Evolutionary conservation across 2,888 invertebrate species (phyloP), one percentile per base, ranked within the genome.

Genomic region (Lochmaea capreae): DNA sequence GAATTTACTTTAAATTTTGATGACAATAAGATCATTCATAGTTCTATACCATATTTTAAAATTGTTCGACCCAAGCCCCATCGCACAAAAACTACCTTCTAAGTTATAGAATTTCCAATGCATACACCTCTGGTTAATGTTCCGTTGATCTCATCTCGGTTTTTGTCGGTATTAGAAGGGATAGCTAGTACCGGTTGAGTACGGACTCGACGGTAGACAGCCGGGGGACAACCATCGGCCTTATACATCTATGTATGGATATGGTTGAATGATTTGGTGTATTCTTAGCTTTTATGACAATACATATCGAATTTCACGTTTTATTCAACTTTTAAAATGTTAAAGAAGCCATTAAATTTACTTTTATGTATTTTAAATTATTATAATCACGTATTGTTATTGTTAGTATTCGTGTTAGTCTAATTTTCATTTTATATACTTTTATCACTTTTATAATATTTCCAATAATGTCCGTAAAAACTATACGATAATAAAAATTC

Each of bases 161-260:
- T 77, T 79, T 77, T 80, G 77, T 79, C 79, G 77, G 78, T 71
- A 76, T 73, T 73, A 73, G 73, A 75, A 75, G 59, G 52, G 52
- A 71, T 57, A 26, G 69, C 70, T 72, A 8, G 22, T 70, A 43
- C 70, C 70, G 54, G 33, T 63, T 39, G 72, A 57, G 26, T 58
- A 70, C 42, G 72, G 59, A 43, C 43, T 63, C 16, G 43, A n/a
- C 16, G 39, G 62, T 43, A 63, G 43, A 63, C 43, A 63, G 43
- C 43, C 62, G 43, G 62, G 18, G 61, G 61, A 61, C 61, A 61
- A 39, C 12, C 39, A n/a, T 61, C 61, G 61, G 43, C 22, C n/a
- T 63, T 42, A 33, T 0, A 62, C 16, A 11, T 39, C 39, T 62
- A 62, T 16, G 18, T 43, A 6, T 33, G 12, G 43, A 43, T 63